Percentiles rank a stretch among this genome's conserved stretches.
phyloP scores from a whole-genome alignment of 2,797 vertebrate species.

The Luscinia megarhynchos region DNA sequence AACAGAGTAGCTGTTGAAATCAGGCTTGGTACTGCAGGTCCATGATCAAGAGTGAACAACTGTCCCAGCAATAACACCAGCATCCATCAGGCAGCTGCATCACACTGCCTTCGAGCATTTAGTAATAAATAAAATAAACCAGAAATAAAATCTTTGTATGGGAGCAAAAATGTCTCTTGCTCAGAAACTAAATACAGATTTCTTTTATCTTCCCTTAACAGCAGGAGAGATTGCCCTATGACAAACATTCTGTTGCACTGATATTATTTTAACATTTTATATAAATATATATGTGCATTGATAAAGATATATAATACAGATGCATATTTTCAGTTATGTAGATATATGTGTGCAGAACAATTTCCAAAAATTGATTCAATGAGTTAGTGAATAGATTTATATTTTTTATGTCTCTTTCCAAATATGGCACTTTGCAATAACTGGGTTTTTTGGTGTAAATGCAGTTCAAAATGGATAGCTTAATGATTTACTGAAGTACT shows the following conservation, averaged over 20 bases:
- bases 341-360: background rate
- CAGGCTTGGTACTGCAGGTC: background rate
- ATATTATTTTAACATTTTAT: background rate
- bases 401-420: background rate
- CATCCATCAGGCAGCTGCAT: background rate
- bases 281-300: background rate
- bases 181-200: background rate
- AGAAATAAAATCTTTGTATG: background rate
- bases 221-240: background rate
- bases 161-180: background rate
- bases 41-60: background rate
- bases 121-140: background rate
- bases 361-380: background rate
- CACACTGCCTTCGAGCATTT: background rate
- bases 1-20: background rate
- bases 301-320: background rate
- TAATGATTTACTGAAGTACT: background rate
- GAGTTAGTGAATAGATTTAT: background rate
- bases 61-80: background rate
- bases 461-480: background rate
- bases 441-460: background rate
- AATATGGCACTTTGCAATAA: background rate
- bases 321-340: background rate
- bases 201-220: background rate
- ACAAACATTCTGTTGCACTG: background rate